Evolutionary conservation across 2,888 invertebrate species (phyloP), one percentile per base, ranked within the genome.

Genomic region (Megaustenia siamemsis): DNA sequence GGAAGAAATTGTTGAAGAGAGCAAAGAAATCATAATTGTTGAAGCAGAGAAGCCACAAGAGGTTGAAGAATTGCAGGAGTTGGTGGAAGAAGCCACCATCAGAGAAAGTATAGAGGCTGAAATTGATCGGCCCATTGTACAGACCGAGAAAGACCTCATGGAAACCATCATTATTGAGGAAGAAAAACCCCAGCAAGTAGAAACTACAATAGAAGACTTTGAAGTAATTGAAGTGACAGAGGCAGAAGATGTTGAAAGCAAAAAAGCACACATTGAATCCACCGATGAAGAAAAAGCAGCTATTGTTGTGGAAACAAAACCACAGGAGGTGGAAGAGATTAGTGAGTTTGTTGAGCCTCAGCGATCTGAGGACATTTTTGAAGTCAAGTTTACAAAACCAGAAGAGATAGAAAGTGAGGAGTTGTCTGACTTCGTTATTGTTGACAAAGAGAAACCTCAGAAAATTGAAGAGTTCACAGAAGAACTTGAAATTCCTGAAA

Each of bases 321-420:
- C 77, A 66, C 49, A 82, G 77, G 66, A 85, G 79, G 80, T 83
- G 75, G 32, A 63, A 71, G 49, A 88, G 82, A 87, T 77, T 87
- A 88, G 71, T 15, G 84, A 88, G 71, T 32, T 56, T 40, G 53
- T 56, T 53, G 76, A 71, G 32, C 21, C 38, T 21, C 68, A 45
- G 32, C 32, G 35, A 35, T 49, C 68, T 35, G 49, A 79, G n/a
- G 81, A 71, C 38, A 81, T 71, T 15, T 18, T 40, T 38, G 56
- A 71, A 32, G 56, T 71, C 1, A 56, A 79, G 40, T 18, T 82
- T 84, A 63, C 56, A 87, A 66, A 87, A 86, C 84, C 86, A 40
- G 84, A 86, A 40, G 88, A 88, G 32, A 89, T 88, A 75, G 49
- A 81, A 38, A 56, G 77, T 32, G 88, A 88, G 75, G 85, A 86